These are phyloP conservation scores for Ceyx margarethae DNA, from an alignment of 2,113 vertebrate species.

Conservation along the genomic window DNA sequence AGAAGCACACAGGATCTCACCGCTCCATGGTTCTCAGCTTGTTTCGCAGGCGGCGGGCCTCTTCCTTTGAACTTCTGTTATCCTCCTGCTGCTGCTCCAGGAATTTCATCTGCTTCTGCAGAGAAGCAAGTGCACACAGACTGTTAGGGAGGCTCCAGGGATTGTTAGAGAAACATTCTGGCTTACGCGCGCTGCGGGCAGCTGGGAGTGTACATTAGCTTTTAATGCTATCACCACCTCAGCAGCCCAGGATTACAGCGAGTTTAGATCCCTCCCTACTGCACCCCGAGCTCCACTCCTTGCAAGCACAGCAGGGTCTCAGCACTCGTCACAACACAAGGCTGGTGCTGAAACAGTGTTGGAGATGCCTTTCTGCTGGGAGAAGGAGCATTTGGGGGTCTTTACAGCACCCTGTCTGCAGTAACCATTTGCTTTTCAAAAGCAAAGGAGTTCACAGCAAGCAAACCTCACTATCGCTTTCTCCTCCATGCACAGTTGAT, in stretches of 20 bases:
- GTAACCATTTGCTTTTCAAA: background rate
- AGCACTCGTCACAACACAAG: fast-evolving
- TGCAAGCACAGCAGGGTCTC: background rate
- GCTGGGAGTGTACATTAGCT: background rate
- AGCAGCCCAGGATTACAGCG: background rate
- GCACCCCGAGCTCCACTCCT: background rate
- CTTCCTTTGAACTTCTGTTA: conserved; percentile 84
- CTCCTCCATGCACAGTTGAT: background rate
- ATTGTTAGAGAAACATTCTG: background rate
- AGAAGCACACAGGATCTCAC: conserved; percentile 55
- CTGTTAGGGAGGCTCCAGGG: background rate
- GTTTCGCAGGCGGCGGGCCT: conserved; percentile 79
- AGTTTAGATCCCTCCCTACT: background rate
- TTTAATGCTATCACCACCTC: conserved; percentile 6
- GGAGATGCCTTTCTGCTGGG: background rate
- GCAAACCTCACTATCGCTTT: background rate
- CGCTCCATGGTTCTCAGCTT: conserved; percentile 88
- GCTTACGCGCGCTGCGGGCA: conserved; percentile 4
- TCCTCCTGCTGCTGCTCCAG: conserved; percentile 89
- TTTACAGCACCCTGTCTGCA: fast-evolving
- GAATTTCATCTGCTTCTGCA: conserved; percentile 93
- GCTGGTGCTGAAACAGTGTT: fast-evolving
- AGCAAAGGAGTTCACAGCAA: background rate
- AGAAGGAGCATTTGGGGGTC: fast-evolving
- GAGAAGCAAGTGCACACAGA: background rate